A percentile compares a stretch with the other conserved stretches of the same genome.
Conservation (phyloP, 2,888 invertebrate genomes). For the Cheilosia urbana region DNA sequence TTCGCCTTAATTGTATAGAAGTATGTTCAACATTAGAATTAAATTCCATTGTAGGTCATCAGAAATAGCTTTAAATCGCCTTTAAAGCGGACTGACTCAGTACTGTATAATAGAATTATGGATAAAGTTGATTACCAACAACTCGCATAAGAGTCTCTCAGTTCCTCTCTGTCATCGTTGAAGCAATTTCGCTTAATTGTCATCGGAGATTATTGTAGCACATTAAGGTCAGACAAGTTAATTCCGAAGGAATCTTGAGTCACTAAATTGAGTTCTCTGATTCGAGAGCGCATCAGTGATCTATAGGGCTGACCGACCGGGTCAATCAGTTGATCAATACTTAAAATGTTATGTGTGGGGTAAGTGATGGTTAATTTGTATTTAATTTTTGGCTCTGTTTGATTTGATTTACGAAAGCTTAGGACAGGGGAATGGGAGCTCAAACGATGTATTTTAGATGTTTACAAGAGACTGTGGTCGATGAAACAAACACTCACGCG, state of each 20-base stretch:
- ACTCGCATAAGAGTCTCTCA: constrained; percentile 12
- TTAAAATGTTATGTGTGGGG: constrained; percentile 48
- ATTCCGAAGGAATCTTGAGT: constrained; percentile 62
- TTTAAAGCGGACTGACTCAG: constrained; percentile 16
- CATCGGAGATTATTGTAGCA: constrained; percentile 58
- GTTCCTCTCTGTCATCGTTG: constrained; percentile 12
- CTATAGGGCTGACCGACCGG: constrained; percentile 48
- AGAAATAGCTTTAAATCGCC: constrained; percentile 39
- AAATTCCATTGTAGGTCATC: constrained; percentile 49
- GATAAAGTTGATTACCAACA: constrained; percentile 45
- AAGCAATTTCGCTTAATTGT: constrained; percentile 65
- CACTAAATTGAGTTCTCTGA: constrained; percentile 63
- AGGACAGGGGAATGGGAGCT: constrained; percentile 12
- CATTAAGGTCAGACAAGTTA: constrained; percentile 65
- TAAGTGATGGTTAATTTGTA: constrained; percentile 50
- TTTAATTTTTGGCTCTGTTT: constrained; percentile 24
- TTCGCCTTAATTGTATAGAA: constrained; percentile 15
- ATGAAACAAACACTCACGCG: too few relatives aligned
- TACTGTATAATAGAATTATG: constrained; percentile 43
- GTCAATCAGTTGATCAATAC: constrained; percentile 52
- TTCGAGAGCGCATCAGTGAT: constrained; percentile 44
- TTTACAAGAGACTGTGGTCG: too few relatives aligned
- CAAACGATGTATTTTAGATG: too few relatives aligned
- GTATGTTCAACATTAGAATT: constrained; percentile 36
- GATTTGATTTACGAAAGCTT: constrained; percentile 10